Conservation (phyloP, 1,140 invertebrate species). For the Drosophila cardini region DNA sequence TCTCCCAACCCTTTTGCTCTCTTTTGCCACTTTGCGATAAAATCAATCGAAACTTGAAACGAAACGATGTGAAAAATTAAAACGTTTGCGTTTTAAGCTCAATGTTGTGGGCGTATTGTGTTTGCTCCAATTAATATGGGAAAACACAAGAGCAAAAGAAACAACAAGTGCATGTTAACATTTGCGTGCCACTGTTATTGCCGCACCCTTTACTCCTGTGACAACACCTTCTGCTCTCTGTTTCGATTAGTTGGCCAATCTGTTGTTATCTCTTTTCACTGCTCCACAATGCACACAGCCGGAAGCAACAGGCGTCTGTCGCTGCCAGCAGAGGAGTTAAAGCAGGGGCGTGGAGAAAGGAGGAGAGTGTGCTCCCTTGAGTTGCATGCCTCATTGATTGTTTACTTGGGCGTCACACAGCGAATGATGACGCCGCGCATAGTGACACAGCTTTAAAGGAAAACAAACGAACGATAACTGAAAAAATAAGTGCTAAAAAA, state of each 20-base stretch:
- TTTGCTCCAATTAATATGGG: constrained; percentile 69
- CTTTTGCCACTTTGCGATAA: constrained; percentile 43
- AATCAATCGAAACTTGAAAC: constrained; percentile 67
- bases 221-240: constrained; percentile 5
- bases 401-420: constrained; percentile 58
- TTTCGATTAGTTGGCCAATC: constrained; percentile 31
- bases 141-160: constrained; percentile 48
- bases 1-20: too few relatives aligned
- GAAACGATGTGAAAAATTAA: constrained; percentile 41
- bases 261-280: not conserved
- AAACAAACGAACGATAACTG: constrained; percentile 11
- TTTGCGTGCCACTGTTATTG: constrained; percentile 45
- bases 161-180: constrained; percentile 58
- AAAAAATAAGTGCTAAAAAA: constrained; percentile 6
- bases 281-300: constrained; percentile 20
- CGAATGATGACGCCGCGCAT: constrained; percentile 34
- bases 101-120: constrained; percentile 28
- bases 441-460: constrained; percentile 34
- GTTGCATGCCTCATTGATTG: constrained; percentile 63
- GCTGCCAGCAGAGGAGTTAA: not conserved
- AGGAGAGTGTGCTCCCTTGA: constrained; percentile 13
- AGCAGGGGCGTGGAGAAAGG: not conserved
- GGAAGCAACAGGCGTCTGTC: constrained; percentile 48
- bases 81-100: constrained; percentile 43
- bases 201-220: not conserved